These are phyloP conservation scores for Selenia dentaria DNA, from an alignment of 2,888 invertebrate genomes.

Conservation along the genomic window DNA sequence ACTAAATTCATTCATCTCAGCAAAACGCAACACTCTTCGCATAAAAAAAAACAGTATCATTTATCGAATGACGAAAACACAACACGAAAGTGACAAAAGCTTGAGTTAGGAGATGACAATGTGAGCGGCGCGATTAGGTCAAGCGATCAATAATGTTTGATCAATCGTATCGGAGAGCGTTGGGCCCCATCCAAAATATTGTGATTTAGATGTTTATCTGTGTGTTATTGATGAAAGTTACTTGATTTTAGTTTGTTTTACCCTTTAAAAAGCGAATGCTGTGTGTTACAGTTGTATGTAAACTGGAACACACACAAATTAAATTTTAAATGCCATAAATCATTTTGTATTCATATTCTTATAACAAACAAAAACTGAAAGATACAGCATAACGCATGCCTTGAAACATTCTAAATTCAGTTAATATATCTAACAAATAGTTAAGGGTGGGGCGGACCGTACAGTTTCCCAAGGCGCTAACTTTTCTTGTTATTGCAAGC, in stretches of 20 bases:
- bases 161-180: slow-evolving; percentile 61
- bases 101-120: slow-evolving; percentile 61
- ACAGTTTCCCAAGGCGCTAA: background rate
- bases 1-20: too few species aligned
- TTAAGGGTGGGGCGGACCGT: background rate
- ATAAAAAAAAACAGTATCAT: background rate
- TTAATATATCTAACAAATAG: background rate
- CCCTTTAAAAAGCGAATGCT: background rate
- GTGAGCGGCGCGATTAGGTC: slow-evolving; percentile 45
- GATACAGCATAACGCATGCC: too few species aligned
- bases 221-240: slow-evolving; percentile 40
- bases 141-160: slow-evolving; percentile 77
- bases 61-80: slow-evolving; percentile 21
- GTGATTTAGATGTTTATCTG: slow-evolving; percentile 75
- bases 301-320: too few species aligned
- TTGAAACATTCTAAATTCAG: too few species aligned
- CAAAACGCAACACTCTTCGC: too few species aligned
- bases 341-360: too few species aligned
- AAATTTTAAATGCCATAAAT: too few species aligned
- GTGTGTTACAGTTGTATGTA: too few species aligned
- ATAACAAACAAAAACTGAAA: too few species aligned
- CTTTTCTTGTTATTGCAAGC: background rate
- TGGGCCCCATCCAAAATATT: slow-evolving; percentile 69
- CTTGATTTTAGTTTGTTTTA: slow-evolving; percentile 35
- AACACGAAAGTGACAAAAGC: slow-evolving; percentile 61